Conservation (phyloP, 1,140 invertebrate species). For the Drosophila takahashii region DNA sequence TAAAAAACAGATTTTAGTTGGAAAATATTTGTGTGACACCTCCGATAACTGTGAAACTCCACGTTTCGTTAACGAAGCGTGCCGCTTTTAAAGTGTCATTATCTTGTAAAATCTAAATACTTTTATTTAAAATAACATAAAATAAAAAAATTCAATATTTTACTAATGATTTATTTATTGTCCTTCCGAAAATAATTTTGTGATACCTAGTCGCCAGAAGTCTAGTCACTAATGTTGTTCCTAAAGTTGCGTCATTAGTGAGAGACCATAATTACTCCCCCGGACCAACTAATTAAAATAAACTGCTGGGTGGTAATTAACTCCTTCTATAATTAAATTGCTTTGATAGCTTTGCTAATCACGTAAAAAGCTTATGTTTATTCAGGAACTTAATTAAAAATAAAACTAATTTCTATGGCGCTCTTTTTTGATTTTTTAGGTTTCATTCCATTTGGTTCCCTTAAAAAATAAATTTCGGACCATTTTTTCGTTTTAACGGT, state of each 20-base stretch:
- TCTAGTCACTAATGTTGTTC: background rate
- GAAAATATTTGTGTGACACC: too few species aligned
- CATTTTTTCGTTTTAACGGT: slow-evolving; percentile 9
- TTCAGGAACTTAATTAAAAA: too few species aligned
- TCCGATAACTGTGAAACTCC: too few species aligned
- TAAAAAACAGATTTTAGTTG: too few species aligned
- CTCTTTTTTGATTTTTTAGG: too few species aligned
- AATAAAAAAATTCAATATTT: too few species aligned
- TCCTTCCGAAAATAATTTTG: too few species aligned
- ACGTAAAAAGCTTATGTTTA: background rate
- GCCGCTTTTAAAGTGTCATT: background rate
- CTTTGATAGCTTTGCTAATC: background rate
- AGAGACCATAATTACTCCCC: background rate
- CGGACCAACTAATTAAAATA: background rate
- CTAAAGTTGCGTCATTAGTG: slow-evolving; percentile 1
- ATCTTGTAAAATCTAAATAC: too few species aligned
- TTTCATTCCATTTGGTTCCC: background rate
- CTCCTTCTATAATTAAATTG: background rate
- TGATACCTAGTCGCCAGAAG: too few species aligned
- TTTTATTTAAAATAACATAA: too few species aligned
- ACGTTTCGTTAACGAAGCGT: background rate
- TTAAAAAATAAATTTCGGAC: background rate
- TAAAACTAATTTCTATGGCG: background rate
- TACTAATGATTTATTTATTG: too few species aligned
- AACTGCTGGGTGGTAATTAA: background rate